Conservation (phyloP, 2,888 invertebrate species). For the Proisotoma minuta region DNA sequence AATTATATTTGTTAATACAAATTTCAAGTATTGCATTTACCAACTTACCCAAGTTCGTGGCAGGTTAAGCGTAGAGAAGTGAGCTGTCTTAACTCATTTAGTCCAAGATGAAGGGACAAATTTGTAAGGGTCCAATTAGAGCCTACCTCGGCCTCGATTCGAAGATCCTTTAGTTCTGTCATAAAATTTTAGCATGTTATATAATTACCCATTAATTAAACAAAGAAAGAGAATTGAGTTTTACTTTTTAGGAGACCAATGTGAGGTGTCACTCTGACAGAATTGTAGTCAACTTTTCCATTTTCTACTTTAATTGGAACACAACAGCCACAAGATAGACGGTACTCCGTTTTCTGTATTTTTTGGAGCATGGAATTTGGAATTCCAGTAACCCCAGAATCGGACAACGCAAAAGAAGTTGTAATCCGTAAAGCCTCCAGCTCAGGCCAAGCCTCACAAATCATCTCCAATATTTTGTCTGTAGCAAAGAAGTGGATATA, state of each 20-base stretch:
- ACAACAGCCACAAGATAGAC: slow-evolving; percentile 30
- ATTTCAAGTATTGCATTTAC: too few species aligned
- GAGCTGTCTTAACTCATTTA: slow-evolving; percentile 24
- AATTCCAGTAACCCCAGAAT: slow-evolving; percentile 36
- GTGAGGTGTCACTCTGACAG: slow-evolving; percentile 18
- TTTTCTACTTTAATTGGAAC: slow-evolving; percentile 27
- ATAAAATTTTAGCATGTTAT: background rate
- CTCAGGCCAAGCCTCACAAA: slow-evolving; percentile 29
- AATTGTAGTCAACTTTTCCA: slow-evolving; percentile 15
- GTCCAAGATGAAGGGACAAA: slow-evolving; percentile 31
- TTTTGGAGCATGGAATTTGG: slow-evolving; percentile 23
- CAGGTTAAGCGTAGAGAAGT: slow-evolving; percentile 27
- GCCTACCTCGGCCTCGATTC: slow-evolving; percentile 33
- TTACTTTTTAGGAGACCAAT: slow-evolving; percentile 26
- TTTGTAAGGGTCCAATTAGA: slow-evolving; percentile 32
- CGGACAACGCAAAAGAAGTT: slow-evolving; percentile 31
- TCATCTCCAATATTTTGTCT: slow-evolving; percentile 29
- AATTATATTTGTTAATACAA: too few species aligned
- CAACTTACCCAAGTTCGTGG: slow-evolving; percentile 20
- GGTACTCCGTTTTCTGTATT: slow-evolving; percentile 25
- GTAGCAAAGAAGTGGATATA: slow-evolving; percentile 4
- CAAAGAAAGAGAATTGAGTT: background rate
- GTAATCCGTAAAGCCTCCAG: slow-evolving; percentile 29
- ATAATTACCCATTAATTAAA: background rate
- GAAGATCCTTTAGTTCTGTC: slow-evolving; percentile 27